Percentiles rank a stretch among this genome's conserved stretches.
Evolutionary conservation across 1,140 invertebrate species (phyloP).

Genomic region (Mizuhopecten yessoensis): DNA sequence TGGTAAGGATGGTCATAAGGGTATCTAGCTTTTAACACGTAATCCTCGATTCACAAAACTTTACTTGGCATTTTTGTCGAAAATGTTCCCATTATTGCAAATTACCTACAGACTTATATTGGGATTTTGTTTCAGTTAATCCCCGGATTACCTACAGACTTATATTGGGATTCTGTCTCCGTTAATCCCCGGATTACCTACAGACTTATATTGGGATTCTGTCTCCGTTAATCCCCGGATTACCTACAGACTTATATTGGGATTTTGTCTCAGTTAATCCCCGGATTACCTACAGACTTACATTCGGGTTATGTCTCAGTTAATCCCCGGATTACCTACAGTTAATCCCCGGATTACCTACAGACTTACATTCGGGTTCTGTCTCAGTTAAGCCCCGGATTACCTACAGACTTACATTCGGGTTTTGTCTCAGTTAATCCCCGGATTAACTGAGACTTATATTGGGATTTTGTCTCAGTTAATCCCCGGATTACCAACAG

Average conservation of each 20-base stretch:
- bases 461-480: neutral
- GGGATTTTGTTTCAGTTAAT: neutral
- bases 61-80: no score
- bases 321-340: no score
- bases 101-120: neutral
- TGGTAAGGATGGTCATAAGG: no score
- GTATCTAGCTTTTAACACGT: no score
- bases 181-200: conserved; percentile 42
- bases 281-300: conserved; percentile 11
- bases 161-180: conserved; percentile 14
- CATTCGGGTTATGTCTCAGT: neutral
- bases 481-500: neutral
- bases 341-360: conserved; percentile 42
- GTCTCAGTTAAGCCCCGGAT: no score
- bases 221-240: no score
- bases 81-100: no score
- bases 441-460: no score
- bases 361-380: no score
- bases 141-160: neutral
- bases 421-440: neutral
- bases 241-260: neutral
- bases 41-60: no score
- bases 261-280: neutral
- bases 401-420: neutral
- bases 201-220: no score